These are phyloP conservation scores for Suncus etruscus DNA, from an alignment of 2,113 vertebrate genomes.

Conservation along the genomic window DNA sequence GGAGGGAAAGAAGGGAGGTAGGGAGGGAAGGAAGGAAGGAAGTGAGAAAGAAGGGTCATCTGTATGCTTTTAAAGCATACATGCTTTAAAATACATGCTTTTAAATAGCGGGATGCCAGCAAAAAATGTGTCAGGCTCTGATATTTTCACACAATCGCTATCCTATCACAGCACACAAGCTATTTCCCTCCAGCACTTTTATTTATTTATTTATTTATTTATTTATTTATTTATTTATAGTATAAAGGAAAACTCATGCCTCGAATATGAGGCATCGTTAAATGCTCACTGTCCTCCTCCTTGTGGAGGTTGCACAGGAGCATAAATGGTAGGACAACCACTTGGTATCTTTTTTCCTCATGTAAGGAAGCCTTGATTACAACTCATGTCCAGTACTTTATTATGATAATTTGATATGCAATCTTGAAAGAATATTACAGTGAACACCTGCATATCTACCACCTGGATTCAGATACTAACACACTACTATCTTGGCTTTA, in stretches of 20 bases:
- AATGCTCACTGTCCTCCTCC: no score
- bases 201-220: no score
- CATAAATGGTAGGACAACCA: no score
- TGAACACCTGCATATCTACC: not conserved
- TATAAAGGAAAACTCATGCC: no score
- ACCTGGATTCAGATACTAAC: not conserved
- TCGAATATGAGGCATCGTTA: no score
- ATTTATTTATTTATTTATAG: no score
- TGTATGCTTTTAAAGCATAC: not conserved
- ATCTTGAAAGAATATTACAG: not conserved
- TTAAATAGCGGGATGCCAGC: not conserved
- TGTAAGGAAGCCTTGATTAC: no score
- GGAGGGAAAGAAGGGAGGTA: not conserved
- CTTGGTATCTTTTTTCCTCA: no score
- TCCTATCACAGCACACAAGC: not conserved
- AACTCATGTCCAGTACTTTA: not conserved
- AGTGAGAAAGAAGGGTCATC: not conserved
- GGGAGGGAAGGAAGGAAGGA: not conserved
- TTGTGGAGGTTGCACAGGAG: no score
- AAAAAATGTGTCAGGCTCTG: not conserved
- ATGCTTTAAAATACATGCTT: not conserved
- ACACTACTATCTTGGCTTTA: not conserved
- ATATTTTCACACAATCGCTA: not conserved
- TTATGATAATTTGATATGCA: slow-evolving; percentile 39
- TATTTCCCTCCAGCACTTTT: not conserved